Conservation (phyloP, 1,140 invertebrate genomes). For the Anastrepha obliqua region DNA sequence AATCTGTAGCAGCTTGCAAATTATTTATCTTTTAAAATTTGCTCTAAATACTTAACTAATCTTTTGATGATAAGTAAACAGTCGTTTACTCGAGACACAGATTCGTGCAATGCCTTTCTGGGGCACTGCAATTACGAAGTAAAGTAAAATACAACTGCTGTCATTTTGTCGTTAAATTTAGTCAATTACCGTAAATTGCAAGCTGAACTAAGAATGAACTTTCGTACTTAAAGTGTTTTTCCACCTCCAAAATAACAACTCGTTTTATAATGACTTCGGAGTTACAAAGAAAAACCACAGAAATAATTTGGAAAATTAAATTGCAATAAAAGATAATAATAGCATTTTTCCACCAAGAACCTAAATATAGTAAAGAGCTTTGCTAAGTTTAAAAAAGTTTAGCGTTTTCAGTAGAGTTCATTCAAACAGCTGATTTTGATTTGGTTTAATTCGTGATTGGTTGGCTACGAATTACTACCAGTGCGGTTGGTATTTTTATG, state of each 20-base stretch:
- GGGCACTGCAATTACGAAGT: conserved; percentile 28
- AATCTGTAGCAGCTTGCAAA: not conserved
- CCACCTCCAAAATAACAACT: not conserved
- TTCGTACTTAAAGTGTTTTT: conserved; percentile 6
- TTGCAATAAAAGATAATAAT: not conserved
- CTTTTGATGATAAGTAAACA: not conserved
- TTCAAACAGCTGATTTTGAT: too few relatives aligned
- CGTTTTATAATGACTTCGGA: not conserved
- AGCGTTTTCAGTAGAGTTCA: too few relatives aligned
- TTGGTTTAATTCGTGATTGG: too few relatives aligned
- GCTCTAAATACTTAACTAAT: conserved; percentile 30
- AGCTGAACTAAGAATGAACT: conserved; percentile 25
- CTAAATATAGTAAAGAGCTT: too few relatives aligned
- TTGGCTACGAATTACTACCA: too few relatives aligned
- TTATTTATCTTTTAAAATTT: not conserved
- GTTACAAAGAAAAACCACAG: not conserved
- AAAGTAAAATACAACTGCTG: conserved; percentile 33
- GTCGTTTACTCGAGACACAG: not conserved
- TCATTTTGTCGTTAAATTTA: conserved; percentile 36
- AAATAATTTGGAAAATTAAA: not conserved
- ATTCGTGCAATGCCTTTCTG: conserved; percentile 37
- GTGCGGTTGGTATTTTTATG: too few relatives aligned
- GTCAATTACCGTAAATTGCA: conserved; percentile 35
- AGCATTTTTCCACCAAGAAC: too few relatives aligned
- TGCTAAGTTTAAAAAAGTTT: too few relatives aligned